A percentile compares a stretch with the other conserved stretches of the same genome.
Conservation (phyloP, 2,797 vertebrate genomes). For the Percopsis omiscomaycus region DNA sequence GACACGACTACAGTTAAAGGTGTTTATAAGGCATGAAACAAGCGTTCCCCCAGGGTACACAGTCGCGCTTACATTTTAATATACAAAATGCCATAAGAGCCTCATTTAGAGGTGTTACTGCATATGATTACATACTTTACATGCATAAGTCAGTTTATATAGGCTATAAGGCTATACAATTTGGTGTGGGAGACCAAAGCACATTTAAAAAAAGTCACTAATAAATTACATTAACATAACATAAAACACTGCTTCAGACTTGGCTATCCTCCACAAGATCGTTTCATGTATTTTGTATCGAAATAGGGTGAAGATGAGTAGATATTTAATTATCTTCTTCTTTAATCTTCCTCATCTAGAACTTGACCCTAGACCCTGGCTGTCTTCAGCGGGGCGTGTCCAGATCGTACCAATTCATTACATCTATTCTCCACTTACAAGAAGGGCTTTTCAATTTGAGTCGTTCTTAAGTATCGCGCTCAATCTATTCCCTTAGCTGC, state of each 20-base stretch:
- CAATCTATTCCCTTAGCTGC: constrained; percentile 32
- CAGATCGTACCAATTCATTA: background rate
- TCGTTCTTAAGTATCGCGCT: constrained; percentile 19
- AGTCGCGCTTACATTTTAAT: no score
- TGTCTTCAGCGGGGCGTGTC: background rate
- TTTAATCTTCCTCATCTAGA: constrained; percentile 7
- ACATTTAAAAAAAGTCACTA: no score
- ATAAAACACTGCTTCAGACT: background rate
- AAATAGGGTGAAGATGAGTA: background rate
- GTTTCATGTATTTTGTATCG: background rate
- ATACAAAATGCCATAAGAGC: no score
- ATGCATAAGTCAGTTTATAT: no score
- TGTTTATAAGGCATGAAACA: background rate
- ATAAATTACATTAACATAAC: no score
- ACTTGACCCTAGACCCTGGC: background rate
- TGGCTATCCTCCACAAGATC: background rate
- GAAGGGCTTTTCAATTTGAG: constrained; percentile 17
- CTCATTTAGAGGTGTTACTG: no score
- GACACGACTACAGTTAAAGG: constrained; percentile 31
- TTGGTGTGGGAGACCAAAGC: no score
- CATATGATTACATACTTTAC: no score
- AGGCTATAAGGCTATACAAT: no score
- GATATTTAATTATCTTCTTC: background rate
- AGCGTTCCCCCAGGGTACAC: background rate
- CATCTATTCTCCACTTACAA: background rate